Evolutionary conservation across 2,113 vertebrate genomes (phyloP).

Genomic region (Urocolius indicus): DNA sequence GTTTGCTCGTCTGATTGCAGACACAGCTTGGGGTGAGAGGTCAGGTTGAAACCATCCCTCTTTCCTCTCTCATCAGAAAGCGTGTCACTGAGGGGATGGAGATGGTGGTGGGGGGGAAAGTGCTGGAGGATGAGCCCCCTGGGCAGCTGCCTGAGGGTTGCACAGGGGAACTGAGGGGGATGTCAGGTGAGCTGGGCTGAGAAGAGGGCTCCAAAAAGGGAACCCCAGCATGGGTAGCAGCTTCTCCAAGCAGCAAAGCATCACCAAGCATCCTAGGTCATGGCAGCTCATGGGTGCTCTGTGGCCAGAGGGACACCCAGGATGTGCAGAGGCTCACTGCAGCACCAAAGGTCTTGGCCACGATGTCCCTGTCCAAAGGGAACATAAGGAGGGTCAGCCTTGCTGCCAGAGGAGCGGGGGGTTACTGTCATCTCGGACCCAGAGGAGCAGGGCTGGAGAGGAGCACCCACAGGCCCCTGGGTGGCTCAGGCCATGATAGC

Average conservation of each 20-base stretch:
- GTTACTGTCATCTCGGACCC: background rate
- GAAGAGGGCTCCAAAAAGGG: background rate
- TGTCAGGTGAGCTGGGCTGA: background rate
- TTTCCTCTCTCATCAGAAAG: background rate
- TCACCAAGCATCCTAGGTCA: fast-evolving
- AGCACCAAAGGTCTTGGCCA: background rate
- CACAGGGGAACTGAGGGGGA: background rate
- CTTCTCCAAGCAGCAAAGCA: background rate
- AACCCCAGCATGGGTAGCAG: background rate
- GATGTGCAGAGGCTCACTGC: background rate
- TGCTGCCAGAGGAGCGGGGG: background rate
- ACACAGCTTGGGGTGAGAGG: slow-evolving; percentile 66
- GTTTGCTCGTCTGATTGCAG: slow-evolving; percentile 65
- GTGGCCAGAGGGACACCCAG: background rate
- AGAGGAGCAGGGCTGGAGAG: no score
- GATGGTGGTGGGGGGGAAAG: background rate
- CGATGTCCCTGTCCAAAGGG: background rate
- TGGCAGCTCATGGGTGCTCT: background rate
- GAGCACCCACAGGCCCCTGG: background rate
- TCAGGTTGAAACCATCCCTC: slow-evolving; percentile 35
- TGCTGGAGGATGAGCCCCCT: background rate
- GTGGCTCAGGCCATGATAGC: background rate
- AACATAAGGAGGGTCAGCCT: background rate
- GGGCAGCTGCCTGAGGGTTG: background rate
- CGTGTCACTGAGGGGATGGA: background rate